These are phyloP conservation scores for Muscicapa striata DNA, from an alignment of 2,797 vertebrate species.

Conservation along the genomic window DNA sequence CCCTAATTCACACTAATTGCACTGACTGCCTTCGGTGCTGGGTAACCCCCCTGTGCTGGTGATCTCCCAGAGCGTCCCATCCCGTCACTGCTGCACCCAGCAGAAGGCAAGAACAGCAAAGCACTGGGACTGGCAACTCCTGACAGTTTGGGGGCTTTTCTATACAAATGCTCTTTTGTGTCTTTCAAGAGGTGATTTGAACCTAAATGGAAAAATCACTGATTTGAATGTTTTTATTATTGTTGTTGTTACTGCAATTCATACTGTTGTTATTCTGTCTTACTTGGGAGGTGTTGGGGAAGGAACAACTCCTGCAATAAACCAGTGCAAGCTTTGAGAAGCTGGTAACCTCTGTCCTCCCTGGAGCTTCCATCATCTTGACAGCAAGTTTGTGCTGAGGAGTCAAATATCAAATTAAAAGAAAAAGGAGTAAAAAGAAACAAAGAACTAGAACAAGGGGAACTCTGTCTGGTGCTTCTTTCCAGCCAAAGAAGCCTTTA, in stretches of 20 bases:
- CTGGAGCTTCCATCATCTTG: background rate
- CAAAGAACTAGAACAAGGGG: conserved; percentile 12
- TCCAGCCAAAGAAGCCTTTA: conserved; percentile 30
- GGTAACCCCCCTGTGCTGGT: background rate
- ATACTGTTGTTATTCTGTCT: background rate
- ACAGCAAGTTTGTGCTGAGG: background rate
- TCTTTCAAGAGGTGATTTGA: background rate
- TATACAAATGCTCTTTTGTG: background rate
- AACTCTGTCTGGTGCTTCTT: conserved; percentile 18
- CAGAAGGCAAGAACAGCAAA: background rate
- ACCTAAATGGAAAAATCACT: background rate
- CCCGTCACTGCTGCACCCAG: background rate
- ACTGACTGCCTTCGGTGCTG: fast-evolving
- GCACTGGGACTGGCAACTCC: background rate
- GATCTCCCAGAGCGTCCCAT: background rate
- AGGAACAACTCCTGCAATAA: background rate
- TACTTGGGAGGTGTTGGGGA: background rate
- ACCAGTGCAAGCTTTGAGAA: background rate
- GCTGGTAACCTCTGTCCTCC: background rate
- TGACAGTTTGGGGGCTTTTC: background rate
- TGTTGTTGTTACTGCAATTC: background rate
- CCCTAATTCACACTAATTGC: background rate
- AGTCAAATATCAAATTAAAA: background rate
- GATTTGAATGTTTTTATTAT: background rate
- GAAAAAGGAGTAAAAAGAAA: background rate